Base-by-base conservation (phyloP, 2,797 vertebrate species). In the Typhlichthys subterraneus region DNA sequence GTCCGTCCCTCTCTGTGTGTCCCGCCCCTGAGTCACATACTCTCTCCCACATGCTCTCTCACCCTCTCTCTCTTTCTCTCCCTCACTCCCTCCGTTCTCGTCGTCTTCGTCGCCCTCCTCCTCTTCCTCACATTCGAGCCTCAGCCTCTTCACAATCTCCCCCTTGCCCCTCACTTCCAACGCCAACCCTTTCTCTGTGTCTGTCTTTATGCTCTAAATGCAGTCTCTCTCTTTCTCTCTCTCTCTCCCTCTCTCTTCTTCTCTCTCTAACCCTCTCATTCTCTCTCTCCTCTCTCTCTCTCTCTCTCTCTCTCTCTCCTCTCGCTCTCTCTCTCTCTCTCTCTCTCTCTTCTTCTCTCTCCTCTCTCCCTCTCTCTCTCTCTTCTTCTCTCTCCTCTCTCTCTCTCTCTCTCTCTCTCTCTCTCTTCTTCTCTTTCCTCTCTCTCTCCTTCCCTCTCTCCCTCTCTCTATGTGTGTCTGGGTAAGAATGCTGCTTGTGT, bases 171-270 rank as follows among this genome's bases (percentile, higher is more conserved):
- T 29, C 60, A 38, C 57, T 48, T 59, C 51, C 77, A 64, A 29
- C 78, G 84, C 81, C 65, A 84, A 88, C 76, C 88, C 85, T 83
- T 87, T 83, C 82, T 87, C 80, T 83, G 73, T 77, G 86, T 90
- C 85, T 88, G 79, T 89, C 85, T 89, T 87, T 88, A 89, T 90
- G 86, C 89, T 83, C 80, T 73, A 79, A 84, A 85, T 72, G 83
- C 79, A 52, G 75, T 23, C 0, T 23, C 19, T 23, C 19, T 23
- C 19, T 23, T 2, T 23, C 19, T 23, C 19, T 23, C 19, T 3
- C 19, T 23, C 19, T 23, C 19, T 23, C 19, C 0, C 19, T 23
- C 19, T 23, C 19, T 23, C 19, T 3, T 17, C 0, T 1, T 23
- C 19, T 23, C 19, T 23, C 19, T 23, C 19, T 23, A 17, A 17